phyloP scores from a whole-genome alignment of 37 sponge, comb jelly and placozoan genomes.

The Crambe crambe region DNA sequence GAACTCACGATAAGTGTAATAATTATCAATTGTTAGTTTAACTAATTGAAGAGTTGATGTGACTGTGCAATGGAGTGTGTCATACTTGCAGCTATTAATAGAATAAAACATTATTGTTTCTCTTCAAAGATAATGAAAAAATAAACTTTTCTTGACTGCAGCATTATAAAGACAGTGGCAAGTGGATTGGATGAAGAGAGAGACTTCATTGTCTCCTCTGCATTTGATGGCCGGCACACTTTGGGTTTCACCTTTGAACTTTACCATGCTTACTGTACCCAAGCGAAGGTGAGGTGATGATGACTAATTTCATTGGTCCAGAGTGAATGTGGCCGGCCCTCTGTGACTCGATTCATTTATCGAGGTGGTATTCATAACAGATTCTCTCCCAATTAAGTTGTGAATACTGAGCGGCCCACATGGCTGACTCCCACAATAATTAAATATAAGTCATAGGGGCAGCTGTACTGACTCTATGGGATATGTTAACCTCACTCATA shows the following conservation, averaged over 20 bases:
- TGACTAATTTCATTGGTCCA: neutral
- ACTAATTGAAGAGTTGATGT: too few species aligned
- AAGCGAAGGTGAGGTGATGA: slow-evolving; percentile 34
- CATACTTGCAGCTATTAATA: neutral
- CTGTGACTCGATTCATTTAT: too few species aligned
- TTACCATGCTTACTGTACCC: slow-evolving; percentile 34
- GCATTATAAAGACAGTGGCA: neutral
- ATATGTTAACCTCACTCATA: too few species aligned
- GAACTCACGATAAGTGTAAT: too few species aligned
- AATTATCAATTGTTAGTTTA: too few species aligned
- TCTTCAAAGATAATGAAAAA: too few species aligned
- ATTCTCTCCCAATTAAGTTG: too few species aligned
- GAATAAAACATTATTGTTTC: neutral
- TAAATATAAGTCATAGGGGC: neutral
- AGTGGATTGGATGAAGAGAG: slow-evolving; percentile 45
- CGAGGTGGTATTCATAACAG: too few species aligned
- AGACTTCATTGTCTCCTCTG: slow-evolving; percentile 11
- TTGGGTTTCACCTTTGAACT: slow-evolving; percentile 57
- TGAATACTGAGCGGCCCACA: too few species aligned
- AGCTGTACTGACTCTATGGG: too few species aligned
- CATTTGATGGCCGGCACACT: slow-evolving; percentile 40
- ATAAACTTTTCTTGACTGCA: neutral
- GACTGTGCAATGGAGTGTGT: neutral
- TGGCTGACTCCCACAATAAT: neutral
- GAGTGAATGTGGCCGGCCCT: too few species aligned